Evolutionary conservation across 2,888 invertebrate genomes (phyloP).

Genomic region (Vanessa cardui): DNA sequence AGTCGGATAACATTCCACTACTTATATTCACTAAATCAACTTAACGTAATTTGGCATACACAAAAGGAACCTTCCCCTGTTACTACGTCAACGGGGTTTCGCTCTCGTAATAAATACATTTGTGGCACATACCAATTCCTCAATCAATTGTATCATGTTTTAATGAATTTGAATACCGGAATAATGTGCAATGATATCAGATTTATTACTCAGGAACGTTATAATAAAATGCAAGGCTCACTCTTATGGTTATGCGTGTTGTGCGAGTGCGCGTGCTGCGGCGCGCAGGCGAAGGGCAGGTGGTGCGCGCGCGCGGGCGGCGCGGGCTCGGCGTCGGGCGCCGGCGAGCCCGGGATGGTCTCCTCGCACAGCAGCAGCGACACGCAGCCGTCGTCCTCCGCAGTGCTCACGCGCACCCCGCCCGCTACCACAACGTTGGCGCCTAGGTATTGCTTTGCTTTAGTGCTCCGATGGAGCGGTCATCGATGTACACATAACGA

Average conservation of each 20-base stretch:
- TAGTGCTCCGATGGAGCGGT: no score
- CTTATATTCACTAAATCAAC: no score
- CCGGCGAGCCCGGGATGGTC: constrained; percentile 95
- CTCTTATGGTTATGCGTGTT: constrained; percentile 32
- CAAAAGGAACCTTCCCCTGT: no score
- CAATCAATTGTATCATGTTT: no score
- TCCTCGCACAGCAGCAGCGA: constrained; percentile 93
- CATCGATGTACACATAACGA: neutral
- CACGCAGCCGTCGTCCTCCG: constrained; percentile 85
- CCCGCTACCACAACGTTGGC: constrained; percentile 66
- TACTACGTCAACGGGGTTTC: no score
- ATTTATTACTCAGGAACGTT: neutral
- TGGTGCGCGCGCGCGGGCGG: constrained; percentile 81
- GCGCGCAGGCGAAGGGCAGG: constrained; percentile 41
- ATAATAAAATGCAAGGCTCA: neutral
- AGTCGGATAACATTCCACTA: no score
- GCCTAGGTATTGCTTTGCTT: constrained; percentile 44
- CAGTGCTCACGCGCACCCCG: constrained; percentile 22
- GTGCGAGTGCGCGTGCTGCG: constrained; percentile 36
- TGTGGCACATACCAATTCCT: no score
- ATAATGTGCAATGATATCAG: neutral
- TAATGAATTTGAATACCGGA: no score
- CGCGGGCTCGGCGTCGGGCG: constrained; percentile 84
- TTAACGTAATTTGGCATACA: no score
- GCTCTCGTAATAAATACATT: no score